Percentiles rank a stretch among this genome's conserved stretches.
Conservation (phyloP, 1,140 invertebrate genomes). For the Brachionus asplanchnoidis region DNA sequence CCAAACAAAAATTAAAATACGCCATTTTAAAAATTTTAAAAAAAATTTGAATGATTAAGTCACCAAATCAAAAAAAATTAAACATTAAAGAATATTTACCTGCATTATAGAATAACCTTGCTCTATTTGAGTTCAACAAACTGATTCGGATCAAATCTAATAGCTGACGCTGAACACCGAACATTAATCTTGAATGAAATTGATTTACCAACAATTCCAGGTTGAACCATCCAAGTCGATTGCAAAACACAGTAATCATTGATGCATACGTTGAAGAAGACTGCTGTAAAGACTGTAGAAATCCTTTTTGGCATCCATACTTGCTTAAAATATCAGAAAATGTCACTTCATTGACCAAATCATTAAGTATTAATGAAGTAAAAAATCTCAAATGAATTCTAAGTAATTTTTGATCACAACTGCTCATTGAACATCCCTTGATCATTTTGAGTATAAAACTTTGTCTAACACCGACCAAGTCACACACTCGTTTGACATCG, state of each 20-base stretch:
- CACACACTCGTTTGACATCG: conserved; percentile 75
- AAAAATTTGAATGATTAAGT: too few relatives aligned
- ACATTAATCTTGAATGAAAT: conserved; percentile 86
- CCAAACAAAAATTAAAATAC: too few relatives aligned
- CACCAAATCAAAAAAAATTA: too few relatives aligned
- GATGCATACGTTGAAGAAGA: conserved; percentile 90
- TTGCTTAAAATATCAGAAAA: conserved; percentile 72
- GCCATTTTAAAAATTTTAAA: too few relatives aligned
- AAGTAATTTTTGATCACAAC: conserved; percentile 42
- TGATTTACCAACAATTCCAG: conserved; percentile 81
- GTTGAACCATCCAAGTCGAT: conserved; percentile 83
- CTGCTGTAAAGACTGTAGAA: conserved; percentile 84
- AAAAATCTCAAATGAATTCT: conserved; percentile 67
- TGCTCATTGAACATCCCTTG: conserved; percentile 64
- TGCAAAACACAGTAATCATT: conserved; percentile 86
- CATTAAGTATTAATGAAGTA: conserved; percentile 80
- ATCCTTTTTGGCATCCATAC: conserved; percentile 77
- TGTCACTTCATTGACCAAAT: conserved; percentile 83
- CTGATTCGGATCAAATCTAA: conserved; percentile 81
- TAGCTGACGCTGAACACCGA: conserved; percentile 85
- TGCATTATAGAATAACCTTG: conserved; percentile 74
- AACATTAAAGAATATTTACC: conserved; percentile 58
- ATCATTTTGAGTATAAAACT: conserved; percentile 76
- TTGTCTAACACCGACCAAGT: conserved; percentile 84
- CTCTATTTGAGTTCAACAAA: conserved; percentile 74